phyloP scores from a whole-genome alignment of 2,797 vertebrate genomes.

The Rousettus madagascariensis region DNA sequence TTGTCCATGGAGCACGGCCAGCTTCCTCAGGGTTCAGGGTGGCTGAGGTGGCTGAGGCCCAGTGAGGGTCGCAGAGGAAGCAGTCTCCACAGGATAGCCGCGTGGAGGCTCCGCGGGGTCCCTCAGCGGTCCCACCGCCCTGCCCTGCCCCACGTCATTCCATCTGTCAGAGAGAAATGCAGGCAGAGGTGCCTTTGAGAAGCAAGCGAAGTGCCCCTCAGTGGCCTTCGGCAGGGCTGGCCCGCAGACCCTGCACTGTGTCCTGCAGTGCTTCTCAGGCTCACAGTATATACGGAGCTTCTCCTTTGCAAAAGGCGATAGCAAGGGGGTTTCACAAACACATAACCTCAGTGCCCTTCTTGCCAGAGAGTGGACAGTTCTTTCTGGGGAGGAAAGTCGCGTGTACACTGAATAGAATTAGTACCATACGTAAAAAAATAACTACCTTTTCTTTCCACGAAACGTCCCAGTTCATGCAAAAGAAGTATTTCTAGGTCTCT shows the following conservation, averaged over 20 bases:
- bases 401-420: background rate
- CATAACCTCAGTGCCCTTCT: background rate
- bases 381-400: background rate
- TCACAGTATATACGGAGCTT: background rate
- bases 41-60: background rate
- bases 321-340: background rate
- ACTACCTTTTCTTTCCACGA: background rate
- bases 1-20: background rate
- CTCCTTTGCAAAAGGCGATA: background rate
- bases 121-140: background rate
- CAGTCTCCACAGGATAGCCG: background rate
- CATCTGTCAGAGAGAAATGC: background rate
- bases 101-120: accelerated
- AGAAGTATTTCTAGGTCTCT: background rate
- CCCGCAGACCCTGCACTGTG: background rate
- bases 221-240: background rate
- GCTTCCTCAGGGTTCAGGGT: too few species aligned
- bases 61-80: background rate
- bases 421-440: background rate
- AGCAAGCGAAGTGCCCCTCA: background rate
- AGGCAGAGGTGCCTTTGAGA: background rate
- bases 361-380: background rate
- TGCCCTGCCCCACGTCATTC: background rate
- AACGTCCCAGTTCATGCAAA: background rate
- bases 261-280: background rate